Evolutionary conservation across 2,888 invertebrate genomes (phyloP).

Genomic region (Caenorhabditis angaria): DNA sequence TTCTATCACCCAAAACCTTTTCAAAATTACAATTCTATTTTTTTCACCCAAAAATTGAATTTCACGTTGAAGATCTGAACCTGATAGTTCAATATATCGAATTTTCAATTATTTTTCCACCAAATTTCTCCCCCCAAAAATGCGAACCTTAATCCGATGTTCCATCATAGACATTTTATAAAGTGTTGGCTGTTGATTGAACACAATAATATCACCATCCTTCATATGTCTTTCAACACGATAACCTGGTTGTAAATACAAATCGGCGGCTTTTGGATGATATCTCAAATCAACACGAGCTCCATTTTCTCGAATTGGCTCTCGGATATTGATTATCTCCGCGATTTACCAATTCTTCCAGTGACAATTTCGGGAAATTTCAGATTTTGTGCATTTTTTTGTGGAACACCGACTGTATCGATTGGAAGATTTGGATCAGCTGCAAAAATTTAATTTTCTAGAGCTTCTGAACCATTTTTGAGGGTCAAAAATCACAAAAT

Average conservation of each 20-base stretch:
- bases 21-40: too few species aligned
- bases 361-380: conserved; percentile 98
- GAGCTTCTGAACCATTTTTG: too few species aligned
- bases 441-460: too few species aligned
- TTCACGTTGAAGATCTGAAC: too few species aligned
- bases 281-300: conserved; percentile 97
- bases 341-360: conserved; percentile 90
- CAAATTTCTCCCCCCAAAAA: too few species aligned
- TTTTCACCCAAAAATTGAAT: too few species aligned
- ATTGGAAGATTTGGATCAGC: conserved; percentile 77
- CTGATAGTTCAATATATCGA: too few species aligned
- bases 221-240: conserved; percentile 93
- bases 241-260: conserved; percentile 82
- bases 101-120: too few species aligned
- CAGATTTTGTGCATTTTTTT: conserved; percentile 96
- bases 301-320: conserved; percentile 98
- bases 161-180: conserved; percentile 99
- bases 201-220: conserved; percentile 96
- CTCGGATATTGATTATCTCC: conserved; percentile 99
- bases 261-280: too few species aligned
- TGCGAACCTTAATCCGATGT: conserved; percentile 81
- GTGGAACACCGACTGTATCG: conserved; percentile 96
- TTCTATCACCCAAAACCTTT: too few species aligned
- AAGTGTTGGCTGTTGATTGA: conserved; percentile 98
- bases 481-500: too few species aligned